Evolutionary conservation across 2,797 vertebrate species (phyloP).

Genomic region (Argya squamiceps): DNA sequence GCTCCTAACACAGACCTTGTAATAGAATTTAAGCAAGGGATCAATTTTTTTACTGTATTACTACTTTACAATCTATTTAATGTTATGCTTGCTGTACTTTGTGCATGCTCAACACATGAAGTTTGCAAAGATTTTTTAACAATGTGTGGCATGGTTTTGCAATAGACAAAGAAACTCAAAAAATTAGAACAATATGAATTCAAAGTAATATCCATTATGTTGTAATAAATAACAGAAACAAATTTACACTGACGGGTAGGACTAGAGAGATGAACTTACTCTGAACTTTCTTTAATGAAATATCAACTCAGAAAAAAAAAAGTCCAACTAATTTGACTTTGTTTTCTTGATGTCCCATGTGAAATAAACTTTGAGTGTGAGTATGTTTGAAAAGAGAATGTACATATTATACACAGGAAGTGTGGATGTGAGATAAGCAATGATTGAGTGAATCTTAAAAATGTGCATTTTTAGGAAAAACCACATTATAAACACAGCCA

Average conservation of each 20-base stretch:
- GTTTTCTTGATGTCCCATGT: slow-evolving; percentile 66
- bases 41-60: neutral
- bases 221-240: slow-evolving; percentile 46
- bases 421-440: slow-evolving; percentile 60
- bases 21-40: neutral
- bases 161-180: neutral
- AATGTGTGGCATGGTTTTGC: neutral
- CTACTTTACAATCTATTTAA: neutral
- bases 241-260: slow-evolving; percentile 10
- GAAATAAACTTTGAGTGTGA: slow-evolving; percentile 68
- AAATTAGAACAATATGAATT: neutral
- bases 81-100: neutral
- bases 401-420: slow-evolving; percentile 68
- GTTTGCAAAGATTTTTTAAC: neutral
- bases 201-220: neutral
- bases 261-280: slow-evolving; percentile 53
- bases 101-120: neutral
- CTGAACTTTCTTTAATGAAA: slow-evolving; percentile 68
- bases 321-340: slow-evolving; percentile 46
- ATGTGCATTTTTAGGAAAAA: slow-evolving; percentile 53
- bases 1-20: neutral
- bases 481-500: slow-evolving; percentile 44
- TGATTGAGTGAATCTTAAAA: slow-evolving; percentile 44
- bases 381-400: slow-evolving; percentile 61
- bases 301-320: slow-evolving; percentile 6